Conservation (phyloP, 1,140 invertebrate genomes). For the Vollenhovia emeryi region DNA sequence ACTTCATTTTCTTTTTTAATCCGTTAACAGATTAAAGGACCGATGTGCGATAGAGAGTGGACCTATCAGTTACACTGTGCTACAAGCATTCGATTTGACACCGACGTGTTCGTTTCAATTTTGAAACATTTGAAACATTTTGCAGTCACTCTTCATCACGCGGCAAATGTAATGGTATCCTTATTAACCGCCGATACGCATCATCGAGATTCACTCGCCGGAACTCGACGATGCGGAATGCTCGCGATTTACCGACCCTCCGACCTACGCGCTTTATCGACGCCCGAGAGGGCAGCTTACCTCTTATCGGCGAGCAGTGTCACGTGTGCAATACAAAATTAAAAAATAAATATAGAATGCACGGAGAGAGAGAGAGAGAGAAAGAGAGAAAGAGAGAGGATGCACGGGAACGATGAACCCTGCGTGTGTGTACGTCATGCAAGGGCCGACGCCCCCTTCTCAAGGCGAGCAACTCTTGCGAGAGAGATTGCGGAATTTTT, state of each 20-base stretch:
- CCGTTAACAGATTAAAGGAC: too few species aligned
- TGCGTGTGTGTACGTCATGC: conserved; percentile 69
- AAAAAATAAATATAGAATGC: conserved; percentile 66
- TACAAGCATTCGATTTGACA: too few species aligned
- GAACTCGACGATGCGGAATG: not conserved
- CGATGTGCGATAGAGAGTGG: too few species aligned
- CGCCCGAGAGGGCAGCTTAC: not conserved
- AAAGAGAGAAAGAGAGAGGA: not conserved
- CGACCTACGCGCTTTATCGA: not conserved
- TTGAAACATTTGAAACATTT: too few species aligned
- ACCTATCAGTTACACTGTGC: too few species aligned
- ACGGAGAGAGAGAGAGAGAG: not conserved
- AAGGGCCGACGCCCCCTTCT: conserved; percentile 80
- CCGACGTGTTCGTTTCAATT: too few species aligned
- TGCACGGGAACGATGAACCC: conserved; percentile 71
- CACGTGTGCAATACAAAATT: conserved; percentile 56
- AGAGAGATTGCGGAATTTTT: conserved; percentile 80
- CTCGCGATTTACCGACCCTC: not conserved
- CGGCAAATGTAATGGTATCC: too few species aligned
- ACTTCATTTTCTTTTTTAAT: too few species aligned
- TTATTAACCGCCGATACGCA: too few species aligned
- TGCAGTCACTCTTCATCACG: too few species aligned
- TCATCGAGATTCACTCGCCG: not conserved
- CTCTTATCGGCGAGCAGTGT: conserved; percentile 4
- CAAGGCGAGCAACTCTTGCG: conserved; percentile 81